Percentiles rank a stretch among this genome's conserved stretches.
phyloP scores from a whole-genome alignment of 2,113 vertebrate genomes.

The Corythoichthys haematopterus region DNA sequence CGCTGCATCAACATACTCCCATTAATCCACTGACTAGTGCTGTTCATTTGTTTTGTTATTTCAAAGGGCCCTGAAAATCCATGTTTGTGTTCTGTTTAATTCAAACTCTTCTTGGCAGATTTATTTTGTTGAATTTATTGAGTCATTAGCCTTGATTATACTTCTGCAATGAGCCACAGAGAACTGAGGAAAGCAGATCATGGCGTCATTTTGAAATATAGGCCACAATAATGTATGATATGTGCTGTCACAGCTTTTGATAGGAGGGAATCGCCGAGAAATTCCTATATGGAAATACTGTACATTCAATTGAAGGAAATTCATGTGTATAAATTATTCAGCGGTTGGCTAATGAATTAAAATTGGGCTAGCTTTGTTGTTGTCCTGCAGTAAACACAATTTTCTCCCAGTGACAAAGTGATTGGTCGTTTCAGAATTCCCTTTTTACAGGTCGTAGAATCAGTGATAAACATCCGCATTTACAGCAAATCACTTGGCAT shows the following conservation, averaged over 20 bases:
- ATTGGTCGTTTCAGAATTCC: conserved; percentile 1
- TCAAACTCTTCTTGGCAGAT: conserved; percentile 3
- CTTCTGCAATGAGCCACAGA: conserved; percentile 12
- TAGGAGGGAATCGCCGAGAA: background rate
- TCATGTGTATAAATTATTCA: conserved; percentile 22
- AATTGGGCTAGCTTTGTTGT: conserved; percentile 2
- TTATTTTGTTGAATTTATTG: conserved; percentile 11
- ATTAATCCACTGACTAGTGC: conserved; percentile 34
- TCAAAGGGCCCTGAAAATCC: conserved; percentile 16
- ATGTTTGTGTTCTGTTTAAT: conserved; percentile 3
- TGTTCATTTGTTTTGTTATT: conserved; percentile 27
- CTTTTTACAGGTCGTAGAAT: background rate
- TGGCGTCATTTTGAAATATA: conserved; percentile 12
- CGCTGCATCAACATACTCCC: conserved; percentile 18
- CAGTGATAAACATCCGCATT: background rate
- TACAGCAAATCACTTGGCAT: background rate
- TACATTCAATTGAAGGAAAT: conserved; percentile 17
- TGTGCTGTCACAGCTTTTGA: conserved; percentile 32
- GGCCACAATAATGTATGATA: conserved; percentile 6
- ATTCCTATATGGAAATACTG: conserved; percentile 15
- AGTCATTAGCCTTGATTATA: conserved; percentile 18
- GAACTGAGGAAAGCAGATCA: conserved; percentile 17
- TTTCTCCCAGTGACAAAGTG: background rate
- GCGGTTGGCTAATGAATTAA: conserved; percentile 2
- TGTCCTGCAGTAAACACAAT: background rate